Percentiles rank a stretch among this genome's conserved stretches.
Evolutionary conservation across 2,888 invertebrate species (phyloP).

Genomic region (Caradrina kadenii): DNA sequence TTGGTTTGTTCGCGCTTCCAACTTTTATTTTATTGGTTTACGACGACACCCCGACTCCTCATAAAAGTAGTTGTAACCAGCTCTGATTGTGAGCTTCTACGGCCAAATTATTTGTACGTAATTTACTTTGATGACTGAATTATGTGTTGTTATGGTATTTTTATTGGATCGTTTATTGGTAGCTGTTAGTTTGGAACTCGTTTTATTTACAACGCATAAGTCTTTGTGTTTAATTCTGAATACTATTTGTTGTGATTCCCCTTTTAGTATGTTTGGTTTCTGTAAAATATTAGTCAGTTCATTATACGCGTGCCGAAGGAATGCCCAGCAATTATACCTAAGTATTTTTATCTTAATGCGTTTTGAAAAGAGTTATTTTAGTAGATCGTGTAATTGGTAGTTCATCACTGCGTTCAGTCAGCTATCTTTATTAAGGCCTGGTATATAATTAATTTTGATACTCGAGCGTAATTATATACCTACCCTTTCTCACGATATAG

Average conservation of each 20-base stretch:
- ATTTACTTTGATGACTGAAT: conserved; percentile 69
- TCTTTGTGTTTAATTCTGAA: conserved; percentile 47
- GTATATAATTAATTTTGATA: conserved; percentile 57
- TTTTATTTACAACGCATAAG: conserved; percentile 56
- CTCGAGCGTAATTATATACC: conserved; percentile 50
- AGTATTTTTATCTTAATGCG: conserved; percentile 56
- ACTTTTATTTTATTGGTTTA: conserved; percentile 90
- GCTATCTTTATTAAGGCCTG: conserved; percentile 45
- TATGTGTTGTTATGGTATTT: conserved; percentile 67
- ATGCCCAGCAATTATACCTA: conserved; percentile 51
- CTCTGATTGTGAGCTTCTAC: conserved; percentile 67
- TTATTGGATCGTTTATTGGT: conserved; percentile 65
- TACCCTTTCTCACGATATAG: conserved; percentile 59
- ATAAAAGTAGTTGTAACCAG: conserved; percentile 79
- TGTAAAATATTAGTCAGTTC: conserved; percentile 48
- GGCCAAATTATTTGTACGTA: conserved; percentile 63
- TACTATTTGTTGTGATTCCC: conserved; percentile 58
- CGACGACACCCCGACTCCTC: conserved; percentile 71
- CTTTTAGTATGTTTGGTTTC: conserved; percentile 53
- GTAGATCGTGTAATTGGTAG: conserved; percentile 47
- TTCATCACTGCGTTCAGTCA: conserved; percentile 45
- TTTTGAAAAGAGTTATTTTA: conserved; percentile 52
- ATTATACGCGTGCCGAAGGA: conserved; percentile 35
- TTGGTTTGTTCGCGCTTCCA: conserved; percentile 88
- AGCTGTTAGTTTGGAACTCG: conserved; percentile 58